A percentile compares a stretch with the other conserved stretches of the same genome.
These are phyloP conservation scores for Pollenia angustigena DNA, from an alignment of 2,888 invertebrate species.

Conservation along the genomic window DNA sequence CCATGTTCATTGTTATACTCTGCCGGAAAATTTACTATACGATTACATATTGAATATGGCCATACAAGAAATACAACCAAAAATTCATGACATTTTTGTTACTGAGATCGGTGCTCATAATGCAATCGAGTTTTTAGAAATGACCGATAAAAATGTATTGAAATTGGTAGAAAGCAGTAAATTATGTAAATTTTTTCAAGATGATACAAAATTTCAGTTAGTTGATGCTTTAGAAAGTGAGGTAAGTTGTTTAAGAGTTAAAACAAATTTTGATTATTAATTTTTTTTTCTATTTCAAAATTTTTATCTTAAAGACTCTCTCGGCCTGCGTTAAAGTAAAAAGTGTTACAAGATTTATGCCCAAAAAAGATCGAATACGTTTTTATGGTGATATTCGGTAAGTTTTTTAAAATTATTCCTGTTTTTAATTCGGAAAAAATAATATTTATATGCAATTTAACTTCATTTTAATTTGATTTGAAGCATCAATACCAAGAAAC, in stretches of 20 bases:
- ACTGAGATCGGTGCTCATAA: slow-evolving; percentile 50
- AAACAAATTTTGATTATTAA: not conserved
- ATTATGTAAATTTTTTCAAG: slow-evolving; percentile 50
- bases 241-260: slow-evolving; percentile 21
- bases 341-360: slow-evolving; percentile 73
- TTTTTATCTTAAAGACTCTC: slow-evolving; percentile 29
- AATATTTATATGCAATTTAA: too few relatives aligned
- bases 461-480: not conserved
- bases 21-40: slow-evolving; percentile 82
- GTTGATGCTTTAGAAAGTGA: slow-evolving; percentile 64
- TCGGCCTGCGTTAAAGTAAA: slow-evolving; percentile 10
- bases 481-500: too few relatives aligned
- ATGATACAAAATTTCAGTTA: slow-evolving; percentile 55
- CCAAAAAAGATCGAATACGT: slow-evolving; percentile 71
- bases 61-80: slow-evolving; percentile 60
- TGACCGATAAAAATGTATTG: slow-evolving; percentile 76
- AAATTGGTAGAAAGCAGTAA: slow-evolving; percentile 73
- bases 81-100: slow-evolving; percentile 60
- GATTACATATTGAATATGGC: slow-evolving; percentile 80
- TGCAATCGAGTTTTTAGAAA: slow-evolving; percentile 72
- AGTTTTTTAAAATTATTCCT: slow-evolving; percentile 39
- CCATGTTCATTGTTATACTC: slow-evolving; percentile 85
- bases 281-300: not conserved
- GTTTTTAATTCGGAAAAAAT: not conserved
- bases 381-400: slow-evolving; percentile 79